A percentile compares a stretch with the other conserved stretches of the same genome.
phyloP scores from a whole-genome alignment of 1,140 invertebrate genomes.

The Hypsibius dujardini region DNA sequence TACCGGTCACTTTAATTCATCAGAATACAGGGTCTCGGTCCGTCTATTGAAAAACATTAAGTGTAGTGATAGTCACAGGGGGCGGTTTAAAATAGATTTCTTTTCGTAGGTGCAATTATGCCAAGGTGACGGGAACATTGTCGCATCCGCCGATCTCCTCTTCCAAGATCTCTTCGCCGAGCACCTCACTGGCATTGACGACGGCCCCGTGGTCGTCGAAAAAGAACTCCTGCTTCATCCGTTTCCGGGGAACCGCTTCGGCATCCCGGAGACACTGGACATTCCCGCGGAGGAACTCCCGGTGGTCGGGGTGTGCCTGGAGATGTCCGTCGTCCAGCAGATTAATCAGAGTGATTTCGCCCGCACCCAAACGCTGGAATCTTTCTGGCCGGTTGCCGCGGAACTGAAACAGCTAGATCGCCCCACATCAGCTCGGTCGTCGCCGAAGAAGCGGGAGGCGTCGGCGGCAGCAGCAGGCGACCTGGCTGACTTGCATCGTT shows the following conservation, averaged over 20 bases:
- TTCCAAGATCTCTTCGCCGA: background rate
- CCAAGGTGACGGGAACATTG: slow-evolving; percentile 10
- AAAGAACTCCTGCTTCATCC: background rate
- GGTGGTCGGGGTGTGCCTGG: background rate
- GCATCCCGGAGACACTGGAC: background rate
- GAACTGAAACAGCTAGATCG: no score
- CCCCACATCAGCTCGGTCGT: no score
- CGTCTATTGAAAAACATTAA: no score
- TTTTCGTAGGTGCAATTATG: background rate
- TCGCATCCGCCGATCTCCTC: background rate
- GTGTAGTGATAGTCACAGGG: no score
- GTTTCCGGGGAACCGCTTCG: background rate
- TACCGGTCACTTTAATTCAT: no score
- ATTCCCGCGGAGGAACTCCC: background rate
- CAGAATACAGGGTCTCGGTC: no score
- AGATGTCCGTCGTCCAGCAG: background rate
- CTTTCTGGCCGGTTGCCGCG: no score
- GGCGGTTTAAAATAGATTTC: background rate
- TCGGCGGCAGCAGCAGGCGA: no score
- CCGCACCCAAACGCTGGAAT: no score
- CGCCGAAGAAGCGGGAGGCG: no score
- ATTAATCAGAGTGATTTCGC: background rate
- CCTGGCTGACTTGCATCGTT: no score
- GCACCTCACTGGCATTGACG: background rate
- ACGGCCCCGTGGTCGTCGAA: background rate